These are phyloP conservation scores for Acanthococcus lagerstroemiae DNA, from an alignment of 2,888 invertebrate genomes.

Conservation along the genomic window DNA sequence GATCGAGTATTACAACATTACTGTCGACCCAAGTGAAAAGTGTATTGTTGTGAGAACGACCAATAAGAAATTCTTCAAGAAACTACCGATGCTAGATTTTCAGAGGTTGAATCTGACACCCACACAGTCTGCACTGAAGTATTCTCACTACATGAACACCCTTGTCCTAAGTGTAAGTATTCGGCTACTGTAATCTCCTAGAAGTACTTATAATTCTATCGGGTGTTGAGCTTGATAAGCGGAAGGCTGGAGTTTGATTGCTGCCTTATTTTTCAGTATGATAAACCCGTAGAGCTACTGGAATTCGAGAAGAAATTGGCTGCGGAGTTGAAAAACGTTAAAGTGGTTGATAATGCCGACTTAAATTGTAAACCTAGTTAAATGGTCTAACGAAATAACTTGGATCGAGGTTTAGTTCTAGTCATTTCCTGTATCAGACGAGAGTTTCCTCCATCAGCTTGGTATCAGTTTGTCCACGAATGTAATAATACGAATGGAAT, in stretches of 20 bases:
- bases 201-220: background rate
- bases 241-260: background rate
- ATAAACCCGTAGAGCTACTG: slow-evolving; percentile 59
- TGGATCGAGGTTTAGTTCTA: no score
- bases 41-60: slow-evolving; percentile 59
- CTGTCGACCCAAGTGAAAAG: slow-evolving; percentile 53
- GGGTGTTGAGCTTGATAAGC: background rate
- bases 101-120: slow-evolving; percentile 53
- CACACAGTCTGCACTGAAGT: slow-evolving; percentile 55
- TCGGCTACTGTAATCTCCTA: no score
- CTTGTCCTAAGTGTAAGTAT: slow-evolving; percentile 60
- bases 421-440: no score
- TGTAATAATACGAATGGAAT: no score
- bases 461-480: no score
- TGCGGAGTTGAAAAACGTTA: slow-evolving; percentile 38
- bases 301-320: slow-evolving; percentile 55
- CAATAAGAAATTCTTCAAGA: slow-evolving; percentile 75
- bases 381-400: no score
- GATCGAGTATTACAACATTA: slow-evolving; percentile 54
- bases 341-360: slow-evolving; percentile 35
- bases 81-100: slow-evolving; percentile 58
- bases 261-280: slow-evolving; percentile 51
- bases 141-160: slow-evolving; percentile 63
- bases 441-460: no score
- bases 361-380: slow-evolving; percentile 37